These are phyloP conservation scores for Ariolimax columbianus DNA, from an alignment of 2,888 invertebrate species.

Conservation along the genomic window DNA sequence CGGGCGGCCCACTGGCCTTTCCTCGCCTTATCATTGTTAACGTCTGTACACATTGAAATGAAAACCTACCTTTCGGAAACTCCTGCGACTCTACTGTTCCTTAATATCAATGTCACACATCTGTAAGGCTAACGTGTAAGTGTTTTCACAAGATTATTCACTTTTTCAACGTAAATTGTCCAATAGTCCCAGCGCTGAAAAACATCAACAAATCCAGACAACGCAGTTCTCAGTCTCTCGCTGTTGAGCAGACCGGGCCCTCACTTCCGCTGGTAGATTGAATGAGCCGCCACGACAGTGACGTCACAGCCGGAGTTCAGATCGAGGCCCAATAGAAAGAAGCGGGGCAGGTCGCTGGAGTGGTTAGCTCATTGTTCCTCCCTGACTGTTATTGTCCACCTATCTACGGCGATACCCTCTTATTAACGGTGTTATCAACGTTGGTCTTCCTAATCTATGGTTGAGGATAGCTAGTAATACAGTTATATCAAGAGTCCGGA, in stretches of 20 bases:
- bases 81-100: neutral
- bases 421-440: no score
- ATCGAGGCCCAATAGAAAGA: conserved; percentile 7
- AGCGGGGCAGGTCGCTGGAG: neutral
- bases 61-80: neutral
- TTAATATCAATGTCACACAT: neutral
- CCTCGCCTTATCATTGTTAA: neutral
- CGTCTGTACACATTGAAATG: neutral
- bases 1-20: neutral
- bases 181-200: neutral
- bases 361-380: neutral
- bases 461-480: no score
- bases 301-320: conserved; percentile 16
- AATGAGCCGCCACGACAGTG: conserved; percentile 36
- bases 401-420: no score
- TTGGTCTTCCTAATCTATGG: no score
- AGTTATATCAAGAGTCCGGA: no score
- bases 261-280: conserved; percentile 38
- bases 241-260: conserved; percentile 22
- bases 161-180: neutral
- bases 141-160: neutral
- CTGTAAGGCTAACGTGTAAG: neutral
- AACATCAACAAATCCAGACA: conserved; percentile 6
- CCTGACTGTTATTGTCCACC: neutral
- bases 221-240: conserved; percentile 17